Conservation (phyloP, 2,113 vertebrate genomes). For the Epinephelus lanceolatus region DNA sequence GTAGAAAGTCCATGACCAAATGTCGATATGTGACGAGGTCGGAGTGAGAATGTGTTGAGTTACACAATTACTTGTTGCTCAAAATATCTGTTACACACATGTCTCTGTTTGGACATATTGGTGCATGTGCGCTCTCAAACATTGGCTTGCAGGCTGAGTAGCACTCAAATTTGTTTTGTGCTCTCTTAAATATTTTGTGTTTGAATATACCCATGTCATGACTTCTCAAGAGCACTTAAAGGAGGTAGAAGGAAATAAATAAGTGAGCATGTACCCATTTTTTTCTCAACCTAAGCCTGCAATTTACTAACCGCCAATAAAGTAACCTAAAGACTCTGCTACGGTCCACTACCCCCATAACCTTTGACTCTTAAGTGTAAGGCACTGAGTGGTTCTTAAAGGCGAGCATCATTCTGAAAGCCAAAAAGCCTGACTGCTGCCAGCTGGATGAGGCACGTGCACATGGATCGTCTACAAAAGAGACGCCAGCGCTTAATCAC, state of each 20-base stretch:
- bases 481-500: not conserved
- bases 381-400: slow-evolving; percentile 38
- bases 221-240: slow-evolving; percentile 32
- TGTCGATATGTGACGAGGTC: too few species aligned
- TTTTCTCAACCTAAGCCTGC: not conserved
- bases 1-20: too few species aligned
- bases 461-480: slow-evolving; percentile 25
- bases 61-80: not conserved
- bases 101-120: not conserved
- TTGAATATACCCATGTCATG: not conserved
- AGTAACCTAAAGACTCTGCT: slow-evolving; percentile 17
- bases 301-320: slow-evolving; percentile 50
- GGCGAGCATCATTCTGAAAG: slow-evolving; percentile 29
- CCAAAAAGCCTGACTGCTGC: slow-evolving; percentile 2
- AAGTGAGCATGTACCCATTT: slow-evolving; percentile 22
- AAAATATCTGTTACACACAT: not conserved
- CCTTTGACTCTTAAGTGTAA: slow-evolving; percentile 38
- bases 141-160: not conserved
- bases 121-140: not conserved
- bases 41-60: too few species aligned
- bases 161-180: not conserved
- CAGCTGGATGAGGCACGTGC: slow-evolving; percentile 30
- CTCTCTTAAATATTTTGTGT: not conserved
- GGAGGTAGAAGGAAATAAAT: slow-evolving; percentile 40
- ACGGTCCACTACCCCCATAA: not conserved